Percentiles rank a stretch among this genome's conserved stretches.
phyloP scores from a whole-genome alignment of 2,113 vertebrate genomes.

The Cheirogaleus medius region DNA sequence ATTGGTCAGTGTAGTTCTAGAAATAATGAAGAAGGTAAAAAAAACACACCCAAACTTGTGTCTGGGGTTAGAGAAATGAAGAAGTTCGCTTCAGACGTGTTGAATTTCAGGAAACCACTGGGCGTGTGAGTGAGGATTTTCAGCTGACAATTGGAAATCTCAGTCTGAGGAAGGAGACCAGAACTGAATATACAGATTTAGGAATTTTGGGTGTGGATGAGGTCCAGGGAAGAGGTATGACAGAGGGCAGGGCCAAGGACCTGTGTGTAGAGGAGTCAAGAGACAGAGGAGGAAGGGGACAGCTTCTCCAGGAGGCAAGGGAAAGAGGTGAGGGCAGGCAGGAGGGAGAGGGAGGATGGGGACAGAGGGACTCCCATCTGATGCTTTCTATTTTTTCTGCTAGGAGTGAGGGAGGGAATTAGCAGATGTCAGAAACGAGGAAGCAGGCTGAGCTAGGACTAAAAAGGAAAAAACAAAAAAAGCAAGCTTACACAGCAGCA shows the following conservation, averaged over 20 bases:
- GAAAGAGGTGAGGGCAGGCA: neutral
- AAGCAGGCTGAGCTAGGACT: neutral
- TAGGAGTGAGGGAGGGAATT: neutral
- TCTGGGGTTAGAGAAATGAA: neutral
- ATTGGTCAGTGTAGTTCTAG: neutral
- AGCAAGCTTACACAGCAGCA: neutral
- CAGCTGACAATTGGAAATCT: neutral
- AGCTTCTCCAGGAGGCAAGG: neutral
- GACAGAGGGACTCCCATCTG: neutral
- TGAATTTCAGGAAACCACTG: neutral
- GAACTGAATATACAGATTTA: neutral
- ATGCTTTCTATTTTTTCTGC: neutral
- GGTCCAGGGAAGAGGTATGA: neutral
- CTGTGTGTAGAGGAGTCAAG: neutral
- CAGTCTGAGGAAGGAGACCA: neutral
- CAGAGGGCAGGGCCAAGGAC: too few relatives aligned
- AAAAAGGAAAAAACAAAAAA: neutral
- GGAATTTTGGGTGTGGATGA: neutral
- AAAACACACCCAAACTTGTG: neutral
- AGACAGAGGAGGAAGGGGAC: neutral
- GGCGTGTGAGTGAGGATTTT: neutral
- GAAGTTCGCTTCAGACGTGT: neutral
- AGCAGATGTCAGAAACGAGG: neutral
- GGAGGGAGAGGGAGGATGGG: neutral
- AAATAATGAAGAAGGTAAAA: neutral